phyloP scores from a whole-genome alignment of 2,113 vertebrate species.

The Atrichornis clamosus region DNA sequence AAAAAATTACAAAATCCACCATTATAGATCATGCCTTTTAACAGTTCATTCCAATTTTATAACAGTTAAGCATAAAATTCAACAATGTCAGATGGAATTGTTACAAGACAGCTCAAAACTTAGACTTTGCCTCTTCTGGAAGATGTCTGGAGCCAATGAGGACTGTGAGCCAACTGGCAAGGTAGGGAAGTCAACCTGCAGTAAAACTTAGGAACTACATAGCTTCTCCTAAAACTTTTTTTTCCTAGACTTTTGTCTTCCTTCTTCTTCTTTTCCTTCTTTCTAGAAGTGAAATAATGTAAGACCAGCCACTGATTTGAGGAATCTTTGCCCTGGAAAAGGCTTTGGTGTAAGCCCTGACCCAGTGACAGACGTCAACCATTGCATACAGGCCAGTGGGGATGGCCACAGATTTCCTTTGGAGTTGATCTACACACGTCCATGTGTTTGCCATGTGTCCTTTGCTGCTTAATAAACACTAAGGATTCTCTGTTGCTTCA shows the following conservation, averaged over 20 bases:
- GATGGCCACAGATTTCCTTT: neutral
- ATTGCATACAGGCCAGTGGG: accelerated
- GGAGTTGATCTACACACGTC: neutral
- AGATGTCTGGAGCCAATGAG: neutral
- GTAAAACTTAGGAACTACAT: accelerated
- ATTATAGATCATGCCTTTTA: neutral
- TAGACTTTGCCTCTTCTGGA: neutral
- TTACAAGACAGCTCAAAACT: neutral
- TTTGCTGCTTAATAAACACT: neutral
- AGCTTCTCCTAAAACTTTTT: neutral
- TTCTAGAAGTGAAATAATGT: neutral
- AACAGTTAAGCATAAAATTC: neutral
- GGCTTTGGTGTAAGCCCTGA: neutral
- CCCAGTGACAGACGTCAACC: neutral
- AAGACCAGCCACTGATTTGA: neutral
- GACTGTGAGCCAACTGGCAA: accelerated
- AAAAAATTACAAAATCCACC: neutral
- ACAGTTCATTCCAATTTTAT: neutral
- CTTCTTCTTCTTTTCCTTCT: neutral
- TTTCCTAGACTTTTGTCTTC: too few species aligned
- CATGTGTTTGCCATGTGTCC: accelerated
- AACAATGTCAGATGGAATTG: neutral
- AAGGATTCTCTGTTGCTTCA: too few species aligned
- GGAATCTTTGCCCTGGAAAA: neutral
- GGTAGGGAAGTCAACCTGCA: neutral